phyloP scores from a whole-genome alignment of 92 coral and sea anemone genomes.

The Pocillopora meandrina region DNA sequence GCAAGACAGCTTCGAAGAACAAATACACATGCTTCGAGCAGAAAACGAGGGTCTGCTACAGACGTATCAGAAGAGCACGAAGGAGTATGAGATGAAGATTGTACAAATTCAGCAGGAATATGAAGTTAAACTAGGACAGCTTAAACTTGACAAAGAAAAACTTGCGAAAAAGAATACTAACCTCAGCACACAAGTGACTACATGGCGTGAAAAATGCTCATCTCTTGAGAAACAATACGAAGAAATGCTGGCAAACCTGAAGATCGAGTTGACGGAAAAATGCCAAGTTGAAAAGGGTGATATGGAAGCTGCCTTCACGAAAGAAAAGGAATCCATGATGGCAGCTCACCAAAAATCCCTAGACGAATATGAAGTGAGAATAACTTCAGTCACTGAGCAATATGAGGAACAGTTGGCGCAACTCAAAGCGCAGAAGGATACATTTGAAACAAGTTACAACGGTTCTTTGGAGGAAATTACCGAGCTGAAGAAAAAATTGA shows the following conservation, averaged over 20 bases:
- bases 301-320: slow-evolving; percentile 46
- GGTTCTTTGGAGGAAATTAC: slow-evolving; percentile 28
- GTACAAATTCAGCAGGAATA: slow-evolving; percentile 59
- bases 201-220: slow-evolving; percentile 42
- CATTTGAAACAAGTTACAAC: slow-evolving; percentile 21
- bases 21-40: slow-evolving; percentile 38
- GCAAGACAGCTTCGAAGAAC: slow-evolving; percentile 49
- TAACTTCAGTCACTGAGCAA: slow-evolving; percentile 37
- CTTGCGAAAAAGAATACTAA: slow-evolving; percentile 38
- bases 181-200: slow-evolving; percentile 38
- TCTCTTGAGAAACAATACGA: slow-evolving; percentile 58
- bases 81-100: slow-evolving; percentile 64
- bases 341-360: slow-evolving; percentile 45
- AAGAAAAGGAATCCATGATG: slow-evolving; percentile 41
- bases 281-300: slow-evolving; percentile 57
- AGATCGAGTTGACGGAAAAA: slow-evolving; percentile 59
- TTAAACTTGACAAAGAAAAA: slow-evolving; percentile 53
- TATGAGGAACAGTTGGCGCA: slow-evolving; percentile 48
- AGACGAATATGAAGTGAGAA: slow-evolving; percentile 44
- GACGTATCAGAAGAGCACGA: slow-evolving; percentile 50
- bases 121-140: slow-evolving; percentile 47
- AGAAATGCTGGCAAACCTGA: slow-evolving; percentile 48
- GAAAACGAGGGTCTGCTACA: slow-evolving; percentile 59
- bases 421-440: slow-evolving; percentile 45
- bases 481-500: slow-evolving; percentile 33